These are phyloP conservation scores for Parus major DNA, from an alignment of 2,113 vertebrate genomes.

Conservation along the genomic window DNA sequence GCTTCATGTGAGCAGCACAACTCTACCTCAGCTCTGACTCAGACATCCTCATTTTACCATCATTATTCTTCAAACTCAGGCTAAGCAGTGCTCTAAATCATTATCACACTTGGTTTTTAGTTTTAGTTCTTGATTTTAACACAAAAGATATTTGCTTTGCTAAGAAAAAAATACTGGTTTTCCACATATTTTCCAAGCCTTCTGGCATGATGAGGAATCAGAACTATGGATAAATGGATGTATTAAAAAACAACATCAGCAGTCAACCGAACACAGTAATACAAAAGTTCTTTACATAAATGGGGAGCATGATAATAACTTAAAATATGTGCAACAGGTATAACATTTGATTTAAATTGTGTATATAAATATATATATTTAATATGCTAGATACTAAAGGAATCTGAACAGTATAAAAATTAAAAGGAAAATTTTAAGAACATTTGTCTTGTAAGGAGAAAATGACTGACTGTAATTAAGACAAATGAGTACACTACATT, in stretches of 20 bases:
- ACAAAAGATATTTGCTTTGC: not conserved
- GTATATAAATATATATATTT: not conserved
- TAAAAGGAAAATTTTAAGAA: not conserved
- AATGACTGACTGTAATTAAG: slow-evolving; percentile 23
- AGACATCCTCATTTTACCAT: fast-evolving
- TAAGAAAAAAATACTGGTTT: not conserved
- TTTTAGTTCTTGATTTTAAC: not conserved
- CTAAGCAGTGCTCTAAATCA: not conserved
- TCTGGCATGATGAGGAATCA: not conserved
- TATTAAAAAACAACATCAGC: not conserved
- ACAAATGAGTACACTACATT: slow-evolving; percentile 2
- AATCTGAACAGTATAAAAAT: not conserved
- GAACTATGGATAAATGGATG: not conserved
- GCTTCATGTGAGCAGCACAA: fast-evolving
- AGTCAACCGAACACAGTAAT: not conserved
- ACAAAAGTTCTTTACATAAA: not conserved
- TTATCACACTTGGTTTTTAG: not conserved
- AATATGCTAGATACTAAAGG: not conserved
- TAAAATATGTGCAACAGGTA: not conserved
- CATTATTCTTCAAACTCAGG: not conserved
- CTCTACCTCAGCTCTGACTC: not conserved
- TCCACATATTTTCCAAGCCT: not conserved
- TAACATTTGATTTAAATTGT: not conserved
- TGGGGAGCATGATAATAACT: not conserved
- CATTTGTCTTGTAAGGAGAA: not conserved